A percentile compares a stretch with the other conserved stretches of the same genome.
Conservation (phyloP, 2,888 invertebrate genomes). For the Tetragonula carbonaria region DNA sequence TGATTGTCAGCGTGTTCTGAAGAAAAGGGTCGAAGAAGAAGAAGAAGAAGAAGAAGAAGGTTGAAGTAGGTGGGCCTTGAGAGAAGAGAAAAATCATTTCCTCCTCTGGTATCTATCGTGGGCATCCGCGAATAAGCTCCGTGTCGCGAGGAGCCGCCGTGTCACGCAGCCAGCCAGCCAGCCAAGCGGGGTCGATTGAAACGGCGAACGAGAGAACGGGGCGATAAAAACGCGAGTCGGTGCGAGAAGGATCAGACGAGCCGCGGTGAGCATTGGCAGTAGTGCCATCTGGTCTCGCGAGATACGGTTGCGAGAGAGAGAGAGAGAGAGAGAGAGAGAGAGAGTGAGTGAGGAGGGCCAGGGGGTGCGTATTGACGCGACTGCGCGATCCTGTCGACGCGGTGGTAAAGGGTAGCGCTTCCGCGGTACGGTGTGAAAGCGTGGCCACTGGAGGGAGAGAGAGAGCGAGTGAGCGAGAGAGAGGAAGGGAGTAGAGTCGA, state of each 20-base stretch:
- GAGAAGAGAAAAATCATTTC: conserved; percentile 27
- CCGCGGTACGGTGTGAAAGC: conserved; percentile 25
- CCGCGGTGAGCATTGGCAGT: conserved; percentile 11
- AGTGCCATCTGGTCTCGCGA: conserved; percentile 49
- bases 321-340: too few species aligned
- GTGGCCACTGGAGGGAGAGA: conserved; percentile 6
- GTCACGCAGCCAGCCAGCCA: conserved; percentile 25
- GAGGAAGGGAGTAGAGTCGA: background rate
- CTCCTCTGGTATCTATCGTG: conserved; percentile 31
- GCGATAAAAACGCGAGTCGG: conserved; percentile 21
- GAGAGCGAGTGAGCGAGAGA: conserved; percentile 9
- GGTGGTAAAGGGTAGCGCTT: conserved; percentile 57
- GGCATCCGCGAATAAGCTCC: conserved; percentile 48
- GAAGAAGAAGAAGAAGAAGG: conserved; percentile 9
- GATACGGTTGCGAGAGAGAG: conserved; percentile 1
- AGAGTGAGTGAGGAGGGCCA: background rate
- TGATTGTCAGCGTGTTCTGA: background rate
- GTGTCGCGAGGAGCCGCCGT: conserved; percentile 51
- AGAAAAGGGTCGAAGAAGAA: too few species aligned
- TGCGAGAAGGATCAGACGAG: conserved; percentile 32
- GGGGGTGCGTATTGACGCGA: conserved; percentile 62
- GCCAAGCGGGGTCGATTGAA: conserved; percentile 64
- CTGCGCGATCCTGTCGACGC: conserved; percentile 65
- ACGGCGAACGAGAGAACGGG: conserved; percentile 30
- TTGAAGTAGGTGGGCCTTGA: conserved; percentile 1